Percentiles rank a stretch among this genome's conserved stretches.
phyloP scores from a whole-genome alignment of 2,797 vertebrate genomes.

The Cyprinodon diabolis region DNA sequence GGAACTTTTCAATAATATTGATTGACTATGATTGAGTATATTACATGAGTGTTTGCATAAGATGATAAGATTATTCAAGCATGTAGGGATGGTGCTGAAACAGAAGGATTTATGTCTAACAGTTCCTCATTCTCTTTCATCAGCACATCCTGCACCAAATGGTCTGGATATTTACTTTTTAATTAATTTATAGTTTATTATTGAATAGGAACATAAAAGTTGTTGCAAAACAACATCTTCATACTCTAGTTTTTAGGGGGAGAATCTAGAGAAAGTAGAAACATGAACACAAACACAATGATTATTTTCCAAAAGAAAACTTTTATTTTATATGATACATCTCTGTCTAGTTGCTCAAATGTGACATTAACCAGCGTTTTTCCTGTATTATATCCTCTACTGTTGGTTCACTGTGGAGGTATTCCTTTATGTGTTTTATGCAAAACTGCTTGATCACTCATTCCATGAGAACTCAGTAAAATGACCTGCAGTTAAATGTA shows the following conservation, averaged over 20 bases:
- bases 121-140: too few relatives aligned
- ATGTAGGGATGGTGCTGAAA: too few relatives aligned
- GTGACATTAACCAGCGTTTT: constrained; percentile 58
- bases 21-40: too few relatives aligned
- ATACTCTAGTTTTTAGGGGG: background rate
- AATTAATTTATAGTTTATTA: background rate
- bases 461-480: constrained; percentile 53
- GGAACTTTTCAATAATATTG: too few relatives aligned
- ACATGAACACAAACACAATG: constrained; percentile 16
- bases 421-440: constrained; percentile 74
- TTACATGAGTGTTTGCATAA: too few relatives aligned
- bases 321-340: constrained; percentile 85
- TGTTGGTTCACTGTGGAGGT: constrained; percentile 65
- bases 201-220: background rate
- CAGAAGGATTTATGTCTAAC: too few relatives aligned
- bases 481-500: constrained; percentile 20
- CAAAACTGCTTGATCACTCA: constrained; percentile 63
- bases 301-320: constrained; percentile 69
- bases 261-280: background rate
- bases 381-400: constrained; percentile 43
- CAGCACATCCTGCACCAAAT: background rate
- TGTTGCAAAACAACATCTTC: background rate
- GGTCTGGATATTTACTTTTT: background rate
- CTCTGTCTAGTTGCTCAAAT: constrained; percentile 71
- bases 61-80: too few relatives aligned